A percentile compares a stretch with the other conserved stretches of the same genome.
These are phyloP conservation scores for Thamnaconus septentrionalis DNA, from an alignment of 2,113 vertebrate species.

Conservation along the genomic window DNA sequence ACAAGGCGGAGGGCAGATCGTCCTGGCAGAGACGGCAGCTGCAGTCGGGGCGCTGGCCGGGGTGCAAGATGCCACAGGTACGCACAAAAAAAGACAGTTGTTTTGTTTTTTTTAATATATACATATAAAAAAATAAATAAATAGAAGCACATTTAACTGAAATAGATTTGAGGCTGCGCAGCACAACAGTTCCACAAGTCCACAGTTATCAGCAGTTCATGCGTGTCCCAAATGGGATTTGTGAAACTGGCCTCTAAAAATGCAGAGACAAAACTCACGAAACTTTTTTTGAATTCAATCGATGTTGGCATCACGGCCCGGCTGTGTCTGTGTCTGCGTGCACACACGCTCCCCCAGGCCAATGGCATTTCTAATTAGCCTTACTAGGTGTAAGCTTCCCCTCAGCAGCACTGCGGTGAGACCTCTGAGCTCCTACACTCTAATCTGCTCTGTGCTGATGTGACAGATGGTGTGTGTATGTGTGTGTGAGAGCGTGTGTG, in stretches of 20 bases:
- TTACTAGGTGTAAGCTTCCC: constrained; percentile 44
- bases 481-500: constrained; percentile 24
- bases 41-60: constrained; percentile 95
- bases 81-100: no score
- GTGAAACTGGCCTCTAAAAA: no score
- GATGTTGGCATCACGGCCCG: neutral
- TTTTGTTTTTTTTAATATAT: no score
- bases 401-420: constrained; percentile 25
- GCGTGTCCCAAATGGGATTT: no score
- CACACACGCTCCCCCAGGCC: constrained; percentile 18
- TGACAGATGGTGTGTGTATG: constrained; percentile 69
- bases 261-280: neutral
- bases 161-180: no score
- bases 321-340: neutral
- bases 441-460: constrained; percentile 73
- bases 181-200: no score
- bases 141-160: no score
- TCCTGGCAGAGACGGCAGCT: constrained; percentile 96
- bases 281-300: no score
- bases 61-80: constrained; percentile 83
- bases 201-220: no score
- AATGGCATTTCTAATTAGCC: constrained; percentile 52
- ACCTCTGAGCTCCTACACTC: constrained; percentile 47
- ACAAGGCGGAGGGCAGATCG: constrained; percentile 96
- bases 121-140: no score